Evolutionary conservation across 2,888 invertebrate genomes (phyloP), one percentile per base, ranked within the genome.

Genomic region (Atethmia centrago): DNA sequence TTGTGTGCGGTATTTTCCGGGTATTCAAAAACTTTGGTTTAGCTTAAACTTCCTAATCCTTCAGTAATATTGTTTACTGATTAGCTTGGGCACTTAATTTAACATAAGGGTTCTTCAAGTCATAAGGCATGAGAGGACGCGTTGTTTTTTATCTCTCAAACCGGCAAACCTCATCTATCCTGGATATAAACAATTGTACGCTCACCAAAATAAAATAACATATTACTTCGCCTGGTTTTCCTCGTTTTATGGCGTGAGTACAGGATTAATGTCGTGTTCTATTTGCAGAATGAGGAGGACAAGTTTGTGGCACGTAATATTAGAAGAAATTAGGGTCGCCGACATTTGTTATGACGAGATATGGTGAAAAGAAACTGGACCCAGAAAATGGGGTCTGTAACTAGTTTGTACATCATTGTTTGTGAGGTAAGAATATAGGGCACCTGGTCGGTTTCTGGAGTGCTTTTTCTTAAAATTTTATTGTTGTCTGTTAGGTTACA

Each of bases 261-360:
- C 45, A 68, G 79, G 69, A 86, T 87, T 87, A 86, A 86, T 87
- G 86, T 70, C 66, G 16, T 72, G 77, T 74, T 61, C 69, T 79
- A 76, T 78, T 84, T 77, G 51, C 67, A 65, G 72, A 47, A 67
- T 49, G 72, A 76, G 63, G 49, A 59, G 47, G 55, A 61, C 45
- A 77, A 71, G 58, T 72, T 80, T 68, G 69, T 66, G 69, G 62
- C 68, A 82, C 70, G 75, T 78, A 73, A 66, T 86, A 82, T 84
- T 87, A 87, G 74, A 79, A 83, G 79, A 87, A 81, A 87, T 85
- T 83, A 86, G 71, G 87, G 86, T 81, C 84, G 65, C 10, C 42
- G 65, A 81, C 77, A 77, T 85, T 87, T 69, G 73, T 87, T 74
- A 74, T 62, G 3, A 14, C 51, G 47, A 83, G 65, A 73, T 83